Conservation (phyloP, 2,797 vertebrate species). For the Mustela erminea region DNA sequence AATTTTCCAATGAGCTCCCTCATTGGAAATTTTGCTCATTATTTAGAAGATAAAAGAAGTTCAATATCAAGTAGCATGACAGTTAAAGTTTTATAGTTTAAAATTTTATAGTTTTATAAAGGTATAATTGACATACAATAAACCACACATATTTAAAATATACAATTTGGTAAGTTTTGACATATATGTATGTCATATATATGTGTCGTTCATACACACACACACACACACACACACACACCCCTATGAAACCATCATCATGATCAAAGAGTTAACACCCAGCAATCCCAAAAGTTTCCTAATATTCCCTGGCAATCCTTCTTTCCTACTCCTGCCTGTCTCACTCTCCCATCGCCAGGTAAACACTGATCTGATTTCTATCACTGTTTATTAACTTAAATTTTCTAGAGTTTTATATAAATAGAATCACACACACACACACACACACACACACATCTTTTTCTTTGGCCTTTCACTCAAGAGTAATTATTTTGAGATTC, state of each 20-base stretch:
- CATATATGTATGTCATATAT: not conserved
- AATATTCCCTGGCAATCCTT: not conserved
- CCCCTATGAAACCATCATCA: not conserved
- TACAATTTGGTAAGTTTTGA: not conserved
- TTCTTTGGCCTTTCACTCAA: not conserved
- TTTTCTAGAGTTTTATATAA: conserved; percentile 23
- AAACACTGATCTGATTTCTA: not conserved
- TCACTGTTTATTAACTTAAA: not conserved
- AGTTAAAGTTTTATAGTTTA: not conserved
- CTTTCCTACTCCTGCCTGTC: not conserved
- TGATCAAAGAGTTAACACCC: not conserved
- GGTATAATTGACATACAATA: conserved; percentile 3
- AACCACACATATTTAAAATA: conserved; percentile 18
- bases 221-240: too few species aligned
- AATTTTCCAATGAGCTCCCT: not conserved
- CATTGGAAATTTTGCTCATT: not conserved
- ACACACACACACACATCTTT: not conserved
- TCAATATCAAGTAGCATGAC: not conserved
- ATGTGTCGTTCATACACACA: too few species aligned
- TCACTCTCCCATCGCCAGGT: not conserved
- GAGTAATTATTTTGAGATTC: conserved; percentile 44
- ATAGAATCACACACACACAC: not conserved
- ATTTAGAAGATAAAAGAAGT: conserved; percentile 45
- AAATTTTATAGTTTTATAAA: not conserved
- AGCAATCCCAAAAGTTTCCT: not conserved